phyloP scores from a whole-genome alignment of 53 echinoderm and acorn worm species.

The Crossaster papposus region DNA sequence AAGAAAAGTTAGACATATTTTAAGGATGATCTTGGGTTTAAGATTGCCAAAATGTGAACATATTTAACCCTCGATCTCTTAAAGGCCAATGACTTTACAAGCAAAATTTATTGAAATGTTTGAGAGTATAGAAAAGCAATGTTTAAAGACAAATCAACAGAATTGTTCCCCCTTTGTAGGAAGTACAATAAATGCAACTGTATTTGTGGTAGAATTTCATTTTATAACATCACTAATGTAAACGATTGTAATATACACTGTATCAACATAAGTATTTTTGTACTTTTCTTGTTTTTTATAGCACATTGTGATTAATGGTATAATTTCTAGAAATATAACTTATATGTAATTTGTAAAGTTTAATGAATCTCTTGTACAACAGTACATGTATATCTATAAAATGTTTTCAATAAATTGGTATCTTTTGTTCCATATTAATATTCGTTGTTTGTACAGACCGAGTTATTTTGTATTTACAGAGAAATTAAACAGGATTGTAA shows the following conservation, averaged over 20 bases:
- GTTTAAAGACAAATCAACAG: no score
- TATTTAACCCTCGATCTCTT: no score
- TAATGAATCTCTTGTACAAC: constrained; percentile 40
- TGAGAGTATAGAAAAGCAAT: no score
- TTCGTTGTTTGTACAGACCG: neutral
- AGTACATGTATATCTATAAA: constrained; percentile 15
- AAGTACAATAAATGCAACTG: neutral
- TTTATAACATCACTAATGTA: neutral
- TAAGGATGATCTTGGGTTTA: no score
- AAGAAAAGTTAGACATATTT: no score
- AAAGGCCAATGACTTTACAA: no score
- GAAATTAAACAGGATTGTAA: neutral
- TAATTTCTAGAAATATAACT: constrained; percentile 21
- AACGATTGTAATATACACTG: neutral
- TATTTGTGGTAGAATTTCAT: neutral
- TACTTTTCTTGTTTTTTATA: constrained; percentile 4
- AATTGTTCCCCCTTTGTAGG: no score
- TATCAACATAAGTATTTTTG: constrained; percentile 26
- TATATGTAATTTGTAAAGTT: neutral
- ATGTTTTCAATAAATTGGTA: constrained; percentile 28
- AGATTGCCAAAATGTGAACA: no score
- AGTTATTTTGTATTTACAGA: neutral
- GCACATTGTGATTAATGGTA: neutral
- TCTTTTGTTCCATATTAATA: neutral
- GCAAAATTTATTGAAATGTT: no score